phyloP scores from a whole-genome alignment of 2,113 vertebrate species.

The Hydrochoerus hydrochaeris region DNA sequence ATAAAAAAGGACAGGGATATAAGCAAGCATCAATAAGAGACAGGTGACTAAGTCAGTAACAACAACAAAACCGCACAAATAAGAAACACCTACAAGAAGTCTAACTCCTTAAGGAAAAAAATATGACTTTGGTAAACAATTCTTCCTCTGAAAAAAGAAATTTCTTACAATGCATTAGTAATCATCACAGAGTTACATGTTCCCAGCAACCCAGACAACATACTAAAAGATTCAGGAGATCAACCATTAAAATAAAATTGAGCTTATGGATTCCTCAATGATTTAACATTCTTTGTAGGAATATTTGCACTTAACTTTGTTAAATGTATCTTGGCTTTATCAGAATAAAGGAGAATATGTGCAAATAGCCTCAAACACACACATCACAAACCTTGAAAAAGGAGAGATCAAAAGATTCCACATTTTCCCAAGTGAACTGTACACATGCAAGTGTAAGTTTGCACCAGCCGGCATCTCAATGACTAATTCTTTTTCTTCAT shows the following conservation, averaged over 20 bases:
- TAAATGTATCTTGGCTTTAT: neutral
- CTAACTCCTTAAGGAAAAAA: neutral
- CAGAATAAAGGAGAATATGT: neutral
- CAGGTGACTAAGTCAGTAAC: neutral
- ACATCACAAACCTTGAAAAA: neutral
- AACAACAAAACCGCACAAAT: neutral
- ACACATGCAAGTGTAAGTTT: neutral
- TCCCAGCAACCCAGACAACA: neutral
- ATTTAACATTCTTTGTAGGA: neutral
- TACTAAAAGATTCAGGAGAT: neutral
- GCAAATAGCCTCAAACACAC: neutral
- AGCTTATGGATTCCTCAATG: neutral
- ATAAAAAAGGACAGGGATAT: neutral
- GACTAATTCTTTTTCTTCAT: neutral
- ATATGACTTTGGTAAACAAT: neutral
- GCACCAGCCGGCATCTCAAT: neutral
- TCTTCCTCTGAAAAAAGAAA: neutral
- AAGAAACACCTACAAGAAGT: neutral
- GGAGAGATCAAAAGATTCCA: neutral
- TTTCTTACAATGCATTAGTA: neutral
- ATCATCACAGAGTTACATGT: neutral
- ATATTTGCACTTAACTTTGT: conserved; percentile 19
- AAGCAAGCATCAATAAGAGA: neutral
- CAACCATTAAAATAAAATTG: conserved; percentile 18
- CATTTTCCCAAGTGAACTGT: neutral